Base-by-base conservation (phyloP, 2,113 vertebrate genomes). In the Tylochromis polylepis region DNA sequence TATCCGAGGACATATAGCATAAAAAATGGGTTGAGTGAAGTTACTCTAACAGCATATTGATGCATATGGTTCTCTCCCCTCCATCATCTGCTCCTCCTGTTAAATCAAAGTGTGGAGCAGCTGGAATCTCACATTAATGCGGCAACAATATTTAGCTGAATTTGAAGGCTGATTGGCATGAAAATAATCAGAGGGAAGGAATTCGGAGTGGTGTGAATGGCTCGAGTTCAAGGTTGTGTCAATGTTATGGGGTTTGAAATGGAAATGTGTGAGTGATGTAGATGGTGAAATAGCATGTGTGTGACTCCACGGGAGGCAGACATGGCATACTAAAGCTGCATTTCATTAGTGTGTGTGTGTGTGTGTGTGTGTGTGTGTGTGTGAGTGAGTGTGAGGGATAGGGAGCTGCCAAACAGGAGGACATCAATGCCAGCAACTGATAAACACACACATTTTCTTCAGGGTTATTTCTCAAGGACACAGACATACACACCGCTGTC, bases 381-480 rank as follows among this genome's bases (percentile, higher is more conserved):
- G 65, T 82, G 88, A 20, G 62, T 57, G 81, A 38, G 38, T 59
- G 49, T 56, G 70, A 34, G 70, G 22, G 3, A 38, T 46, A 80
- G 83, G 11, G 82, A 38, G 88, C 78, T 88, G 89, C 89, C 90
- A 92, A 88, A 82, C 77, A 75, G 85, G 82, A 91, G 84, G 80
- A 65, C 29, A 24, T 78, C 78, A 79, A 7, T 88, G 90, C 83
- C 86, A 88, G 72, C 34, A 53, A 53, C 46, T 53, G 72, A 77
- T 77, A 77, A 67, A 84, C 85, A 80, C 78, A 85, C 75, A 81
- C 72, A 22, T 80, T n/a, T 31, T 7, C 81, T 83, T 83, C 84
- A 77, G 83, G 89, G 80, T 88, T 65, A 34, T 82, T 92, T 93
- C 72, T 92, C 84, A 93, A 93, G 91, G 91, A 92, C 89, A 11